Evolutionary conservation across 2,797 vertebrate species (phyloP), one percentile per base, ranked within the genome.

Genomic region (Cuniculus paca): DNA sequence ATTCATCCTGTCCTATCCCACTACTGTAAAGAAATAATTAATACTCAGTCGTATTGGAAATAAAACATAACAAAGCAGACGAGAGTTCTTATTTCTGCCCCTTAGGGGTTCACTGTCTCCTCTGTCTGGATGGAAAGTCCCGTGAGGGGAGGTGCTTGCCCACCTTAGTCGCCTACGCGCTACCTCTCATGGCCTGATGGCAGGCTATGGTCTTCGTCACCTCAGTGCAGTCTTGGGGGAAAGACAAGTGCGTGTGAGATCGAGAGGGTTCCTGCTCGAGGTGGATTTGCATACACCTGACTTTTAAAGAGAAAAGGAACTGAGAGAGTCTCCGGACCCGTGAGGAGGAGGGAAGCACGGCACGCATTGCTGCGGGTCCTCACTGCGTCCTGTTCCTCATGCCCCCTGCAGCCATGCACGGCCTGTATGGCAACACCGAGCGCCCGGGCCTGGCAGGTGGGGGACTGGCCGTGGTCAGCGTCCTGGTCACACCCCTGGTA

Each of bases 271-370:
- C 92, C 52, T 65, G 50, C 45, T 81, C 11, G 17, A 90, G 63
- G 7, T 17, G 2, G 20, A 93, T 97, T 97, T 96, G 85, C 93
- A 93, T 96, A 10, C 60, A 36, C 22, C 85, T 95, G 78, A 74
- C 16, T 87, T 77, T 61, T 63, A 81, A 84, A 83, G 72, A 36
- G 45, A 97, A 92, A 83, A 56, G 83, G 93, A 97, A 97, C 83
- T 39, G 86, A 96, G 88, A 96, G 56, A 63, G 19, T 20, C 31
- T 28, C 31, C 52, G 42, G 90, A 45, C 12, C 20, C 7, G 12
- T 72, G 14, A 74, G 83, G 9, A 65, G 95, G 24, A 77, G 28
- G 34, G 7, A n/a, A 11, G 34, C 11, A n/a, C 34, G n/a, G 24
- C 12, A 39, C 58, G 48, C 20, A 10, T 52, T 5, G 12, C 24